A percentile compares a stretch with the other conserved stretches of the same genome.
Evolutionary conservation across 2,797 vertebrate genomes (phyloP).

Genomic region (Pangasius djambal): DNA sequence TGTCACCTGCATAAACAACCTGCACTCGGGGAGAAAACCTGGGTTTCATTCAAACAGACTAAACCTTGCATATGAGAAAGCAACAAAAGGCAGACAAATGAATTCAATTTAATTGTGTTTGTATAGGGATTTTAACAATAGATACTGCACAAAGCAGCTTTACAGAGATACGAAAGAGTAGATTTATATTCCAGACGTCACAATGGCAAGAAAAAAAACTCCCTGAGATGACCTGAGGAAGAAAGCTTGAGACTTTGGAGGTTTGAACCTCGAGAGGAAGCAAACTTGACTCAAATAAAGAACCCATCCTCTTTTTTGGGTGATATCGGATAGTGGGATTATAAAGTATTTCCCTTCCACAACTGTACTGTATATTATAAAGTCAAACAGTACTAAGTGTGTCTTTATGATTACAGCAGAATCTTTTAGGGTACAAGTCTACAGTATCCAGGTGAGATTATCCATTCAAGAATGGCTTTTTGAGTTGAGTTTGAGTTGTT

Average conservation of each 20-base stretch:
- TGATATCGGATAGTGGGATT: background rate
- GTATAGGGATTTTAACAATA: background rate
- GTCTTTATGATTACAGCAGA: too few species aligned
- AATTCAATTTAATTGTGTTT: background rate
- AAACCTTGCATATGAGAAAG: background rate
- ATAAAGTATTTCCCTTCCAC: background rate
- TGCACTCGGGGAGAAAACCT: background rate
- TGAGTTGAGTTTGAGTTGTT: too few species aligned
- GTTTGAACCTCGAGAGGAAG: background rate
- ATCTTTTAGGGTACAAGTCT: too few species aligned
- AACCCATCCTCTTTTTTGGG: background rate
- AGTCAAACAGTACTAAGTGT: too few species aligned
- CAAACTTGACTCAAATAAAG: background rate
- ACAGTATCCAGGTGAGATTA: too few species aligned
- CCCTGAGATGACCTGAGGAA: too few species aligned
- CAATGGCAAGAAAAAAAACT: background rate
- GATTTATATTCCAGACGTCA: background rate
- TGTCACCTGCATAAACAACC: background rate
- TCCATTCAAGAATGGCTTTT: too few species aligned
- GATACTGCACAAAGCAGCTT: background rate
- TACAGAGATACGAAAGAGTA: background rate
- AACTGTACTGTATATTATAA: too few species aligned
- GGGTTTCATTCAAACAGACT: background rate
- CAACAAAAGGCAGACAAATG: background rate
- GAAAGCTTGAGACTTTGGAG: too few species aligned